These are phyloP conservation scores for Amiota mariae DNA, from an alignment of 2,888 invertebrate genomes.

Conservation along the genomic window DNA sequence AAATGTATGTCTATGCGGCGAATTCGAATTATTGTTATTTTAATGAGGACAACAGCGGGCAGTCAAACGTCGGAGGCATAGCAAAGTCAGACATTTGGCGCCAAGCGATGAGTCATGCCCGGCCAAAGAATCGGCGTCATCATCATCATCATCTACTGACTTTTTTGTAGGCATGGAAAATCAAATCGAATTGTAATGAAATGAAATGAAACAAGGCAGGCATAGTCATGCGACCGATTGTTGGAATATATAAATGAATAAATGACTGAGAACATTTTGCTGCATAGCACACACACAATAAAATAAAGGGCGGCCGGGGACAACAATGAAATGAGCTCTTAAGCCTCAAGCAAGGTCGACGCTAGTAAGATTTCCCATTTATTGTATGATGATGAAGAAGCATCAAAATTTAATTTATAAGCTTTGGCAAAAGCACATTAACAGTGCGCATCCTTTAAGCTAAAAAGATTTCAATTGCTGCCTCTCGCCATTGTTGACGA, in stretches of 20 bases:
- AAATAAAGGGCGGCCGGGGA: too few species aligned
- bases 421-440: too few species aligned
- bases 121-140: neutral
- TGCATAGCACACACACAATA: neutral
- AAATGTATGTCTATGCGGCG: slow-evolving; percentile 11
- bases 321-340: too few species aligned
- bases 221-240: neutral
- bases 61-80: neutral
- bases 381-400: too few species aligned
- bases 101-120: slow-evolving; percentile 20
- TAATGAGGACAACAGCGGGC: neutral
- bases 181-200: neutral
- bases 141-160: neutral
- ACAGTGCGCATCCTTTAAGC: too few species aligned
- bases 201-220: slow-evolving; percentile 9
- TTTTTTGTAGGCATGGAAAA: slow-evolving; percentile 12
- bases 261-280: slow-evolving; percentile 1
- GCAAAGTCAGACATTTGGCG: slow-evolving; percentile 15
- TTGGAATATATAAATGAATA: neutral
- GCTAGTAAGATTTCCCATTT: too few species aligned
- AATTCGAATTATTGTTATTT: neutral
- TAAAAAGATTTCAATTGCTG: too few species aligned
- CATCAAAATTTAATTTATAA: too few species aligned
- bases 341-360: too few species aligned
- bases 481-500: too few species aligned